These are phyloP conservation scores for Microtus richardsoni DNA, from an alignment of 2,113 vertebrate genomes.

Conservation along the genomic window DNA sequence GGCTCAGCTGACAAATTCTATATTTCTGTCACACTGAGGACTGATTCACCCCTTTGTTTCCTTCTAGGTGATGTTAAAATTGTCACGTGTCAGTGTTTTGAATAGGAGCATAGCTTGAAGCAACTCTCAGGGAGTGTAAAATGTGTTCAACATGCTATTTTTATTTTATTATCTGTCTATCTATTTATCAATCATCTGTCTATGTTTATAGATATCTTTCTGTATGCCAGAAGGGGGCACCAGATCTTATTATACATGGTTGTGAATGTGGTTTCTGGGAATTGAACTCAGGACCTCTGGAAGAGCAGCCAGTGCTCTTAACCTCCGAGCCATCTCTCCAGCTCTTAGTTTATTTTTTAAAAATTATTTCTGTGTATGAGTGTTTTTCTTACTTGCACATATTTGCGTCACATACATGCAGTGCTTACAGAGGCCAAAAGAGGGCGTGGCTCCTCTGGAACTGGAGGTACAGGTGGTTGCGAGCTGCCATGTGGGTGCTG, in stretches of 20 bases:
- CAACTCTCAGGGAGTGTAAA: not conserved
- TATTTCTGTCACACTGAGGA: not conserved
- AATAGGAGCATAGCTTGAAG: not conserved
- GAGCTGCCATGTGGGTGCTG: not conserved
- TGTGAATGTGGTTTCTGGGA: no score
- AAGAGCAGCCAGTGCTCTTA: no score
- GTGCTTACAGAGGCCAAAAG: not conserved
- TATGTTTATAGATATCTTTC: no score
- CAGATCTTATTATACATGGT: no score
- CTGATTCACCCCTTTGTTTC: not conserved
- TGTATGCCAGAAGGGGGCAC: no score
- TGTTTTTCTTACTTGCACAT: not conserved
- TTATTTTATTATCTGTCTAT: no score
- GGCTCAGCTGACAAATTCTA: not conserved
- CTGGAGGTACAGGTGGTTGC: not conserved
- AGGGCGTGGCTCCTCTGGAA: not conserved
- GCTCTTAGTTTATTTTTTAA: no score
- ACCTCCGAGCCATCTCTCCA: no score
- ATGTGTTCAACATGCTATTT: not conserved
- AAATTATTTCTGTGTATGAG: not conserved
- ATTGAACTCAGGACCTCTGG: no score
- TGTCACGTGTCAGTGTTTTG: not conserved
- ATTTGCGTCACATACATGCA: not conserved
- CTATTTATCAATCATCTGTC: no score
- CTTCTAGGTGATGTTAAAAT: not conserved